A percentile compares a stretch with the other conserved stretches of the same genome.
phyloP scores from a whole-genome alignment of 1,140 invertebrate species.

The Anastatus disparis region DNA sequence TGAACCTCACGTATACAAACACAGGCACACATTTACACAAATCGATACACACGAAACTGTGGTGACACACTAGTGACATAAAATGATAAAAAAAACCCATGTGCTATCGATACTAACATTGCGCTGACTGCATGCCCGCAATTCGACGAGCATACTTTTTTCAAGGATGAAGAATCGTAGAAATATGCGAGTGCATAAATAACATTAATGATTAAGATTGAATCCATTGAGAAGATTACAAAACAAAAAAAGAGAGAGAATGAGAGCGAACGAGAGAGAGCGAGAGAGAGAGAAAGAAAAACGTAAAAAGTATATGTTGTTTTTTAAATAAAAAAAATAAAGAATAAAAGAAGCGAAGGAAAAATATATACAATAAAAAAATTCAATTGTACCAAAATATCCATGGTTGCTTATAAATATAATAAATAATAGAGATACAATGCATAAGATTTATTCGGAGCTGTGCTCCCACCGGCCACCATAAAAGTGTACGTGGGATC shows the following conservation, averaged over 20 bases:
- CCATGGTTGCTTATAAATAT: constrained; percentile 66
- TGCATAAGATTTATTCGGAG: constrained; percentile 66
- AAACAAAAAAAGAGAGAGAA: constrained; percentile 23
- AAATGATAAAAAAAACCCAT: constrained; percentile 39
- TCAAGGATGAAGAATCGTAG: constrained; percentile 47
- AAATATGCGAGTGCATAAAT: constrained; percentile 55
- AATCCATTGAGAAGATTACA: constrained; percentile 48
- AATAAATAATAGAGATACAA: constrained; percentile 66
- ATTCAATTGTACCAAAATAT: constrained; percentile 67
- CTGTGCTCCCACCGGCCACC: constrained; percentile 64
- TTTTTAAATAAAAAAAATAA: constrained; percentile 57
- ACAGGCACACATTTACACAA: constrained; percentile 24
- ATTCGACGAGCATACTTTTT: constrained; percentile 51
- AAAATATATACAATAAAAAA: constrained; percentile 52
- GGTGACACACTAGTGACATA: constrained; percentile 22
- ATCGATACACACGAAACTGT: constrained; percentile 24
- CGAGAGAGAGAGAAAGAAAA: constrained; percentile 40
- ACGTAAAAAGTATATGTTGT: constrained; percentile 54
- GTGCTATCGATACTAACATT: constrained; percentile 47
- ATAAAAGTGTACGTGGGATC: constrained; percentile 61
- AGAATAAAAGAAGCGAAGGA: constrained; percentile 49
- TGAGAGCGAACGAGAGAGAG: constrained; percentile 36
- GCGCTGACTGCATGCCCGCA: constrained; percentile 52
- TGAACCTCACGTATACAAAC: constrained; percentile 34
- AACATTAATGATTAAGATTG: constrained; percentile 53